These are phyloP conservation scores for Haemorhous mexicanus DNA, from an alignment of 2,113 vertebrate species.

Conservation along the genomic window DNA sequence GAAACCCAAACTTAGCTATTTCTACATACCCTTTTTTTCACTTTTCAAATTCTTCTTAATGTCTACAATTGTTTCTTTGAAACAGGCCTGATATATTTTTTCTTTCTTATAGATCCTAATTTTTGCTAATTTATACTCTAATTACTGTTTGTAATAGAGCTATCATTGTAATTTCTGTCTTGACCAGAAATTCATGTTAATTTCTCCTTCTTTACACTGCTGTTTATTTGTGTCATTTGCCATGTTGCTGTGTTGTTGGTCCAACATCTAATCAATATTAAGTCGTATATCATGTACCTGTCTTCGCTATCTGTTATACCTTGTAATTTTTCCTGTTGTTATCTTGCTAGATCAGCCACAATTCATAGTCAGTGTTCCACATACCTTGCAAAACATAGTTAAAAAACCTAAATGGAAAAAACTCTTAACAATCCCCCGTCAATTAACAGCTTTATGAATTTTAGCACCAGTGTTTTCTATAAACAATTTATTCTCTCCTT, in stretches of 20 bases:
- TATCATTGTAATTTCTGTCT: neutral
- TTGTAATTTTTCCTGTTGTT: neutral
- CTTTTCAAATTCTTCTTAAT: neutral
- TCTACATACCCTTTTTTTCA: rapidly evolving
- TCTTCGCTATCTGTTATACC: neutral
- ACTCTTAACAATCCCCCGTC: rapidly evolving
- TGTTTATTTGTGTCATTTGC: neutral
- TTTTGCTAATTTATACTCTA: neutral
- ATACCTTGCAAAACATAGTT: neutral
- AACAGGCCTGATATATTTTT: neutral
- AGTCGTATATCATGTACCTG: neutral
- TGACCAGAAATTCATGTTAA: neutral
- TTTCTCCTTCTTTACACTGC: neutral
- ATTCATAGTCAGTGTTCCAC: neutral
- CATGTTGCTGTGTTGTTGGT: neutral
- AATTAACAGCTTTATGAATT: neutral
- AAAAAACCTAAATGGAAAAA: neutral
- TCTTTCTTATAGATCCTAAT: neutral
- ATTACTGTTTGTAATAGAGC: neutral
- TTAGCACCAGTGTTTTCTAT: neutral
- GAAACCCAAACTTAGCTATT: neutral
- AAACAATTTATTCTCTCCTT: neutral
- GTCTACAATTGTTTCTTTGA: neutral
- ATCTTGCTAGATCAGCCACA: neutral
- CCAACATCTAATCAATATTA: neutral